These are phyloP conservation scores for Chrysina gloriosa DNA, from an alignment of 2,888 invertebrate species.

Conservation along the genomic window DNA sequence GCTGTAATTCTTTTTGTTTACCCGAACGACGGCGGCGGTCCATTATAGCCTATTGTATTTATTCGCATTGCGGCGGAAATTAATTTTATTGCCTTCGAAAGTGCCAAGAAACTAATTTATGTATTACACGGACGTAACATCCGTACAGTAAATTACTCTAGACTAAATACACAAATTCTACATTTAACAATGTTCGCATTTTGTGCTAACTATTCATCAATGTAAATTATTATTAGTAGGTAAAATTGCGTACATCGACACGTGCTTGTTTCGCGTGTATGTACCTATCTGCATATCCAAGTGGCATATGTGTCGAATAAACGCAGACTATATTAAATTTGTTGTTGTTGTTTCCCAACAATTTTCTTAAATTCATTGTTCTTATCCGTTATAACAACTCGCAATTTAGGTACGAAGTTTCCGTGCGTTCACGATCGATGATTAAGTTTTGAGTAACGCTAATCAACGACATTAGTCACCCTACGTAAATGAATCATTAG, in stretches of 20 bases:
- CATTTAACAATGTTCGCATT: neutral
- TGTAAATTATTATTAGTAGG: neutral
- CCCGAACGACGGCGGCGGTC: neutral
- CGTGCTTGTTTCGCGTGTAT: too few relatives aligned
- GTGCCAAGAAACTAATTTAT: constrained; percentile 19
- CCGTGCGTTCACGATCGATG: constrained; percentile 6
- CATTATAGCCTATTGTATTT: constrained; percentile 3
- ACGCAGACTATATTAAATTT: too few relatives aligned
- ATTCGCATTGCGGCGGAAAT: constrained; percentile 2
- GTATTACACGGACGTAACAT: neutral
- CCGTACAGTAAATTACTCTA: neutral
- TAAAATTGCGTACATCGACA: neutral
- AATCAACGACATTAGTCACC: constrained; percentile 48
- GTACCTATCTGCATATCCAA: too few relatives aligned
- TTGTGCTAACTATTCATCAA: neutral
- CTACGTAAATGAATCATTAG: constrained; percentile 48
- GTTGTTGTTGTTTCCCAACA: too few relatives aligned
- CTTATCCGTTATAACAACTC: constrained; percentile 23
- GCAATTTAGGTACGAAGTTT: neutral
- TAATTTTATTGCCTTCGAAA: constrained; percentile 11
- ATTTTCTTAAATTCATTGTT: too few relatives aligned
- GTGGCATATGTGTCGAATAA: too few relatives aligned
- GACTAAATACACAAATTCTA: neutral
- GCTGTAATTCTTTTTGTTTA: neutral
- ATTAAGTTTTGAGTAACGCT: constrained; percentile 34